phyloP scores from a whole-genome alignment of 2,113 vertebrate species.

The Speoplatyrhinus poulsoni region DNA sequence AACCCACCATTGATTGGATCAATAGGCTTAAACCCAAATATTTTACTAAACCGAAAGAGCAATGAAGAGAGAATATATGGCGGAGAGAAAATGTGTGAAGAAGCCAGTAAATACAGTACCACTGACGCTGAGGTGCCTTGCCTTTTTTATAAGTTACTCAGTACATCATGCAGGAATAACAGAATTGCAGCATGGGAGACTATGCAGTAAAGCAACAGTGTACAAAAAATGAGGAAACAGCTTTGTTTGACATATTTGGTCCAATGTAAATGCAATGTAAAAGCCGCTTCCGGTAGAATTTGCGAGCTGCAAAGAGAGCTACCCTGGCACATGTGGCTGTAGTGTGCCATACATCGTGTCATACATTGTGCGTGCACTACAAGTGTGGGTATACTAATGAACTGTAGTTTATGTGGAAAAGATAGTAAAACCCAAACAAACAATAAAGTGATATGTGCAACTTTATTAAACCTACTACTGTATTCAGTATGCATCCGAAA shows the following conservation, averaged over 20 bases:
- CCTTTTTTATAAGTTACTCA: conserved; percentile 24
- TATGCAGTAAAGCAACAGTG: conserved; percentile 2
- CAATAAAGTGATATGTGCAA: no score
- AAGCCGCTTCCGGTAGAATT: no score
- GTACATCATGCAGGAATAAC: conserved; percentile 15
- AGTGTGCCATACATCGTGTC: neutral
- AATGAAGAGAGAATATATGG: conserved; percentile 28
- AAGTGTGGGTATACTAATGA: no score
- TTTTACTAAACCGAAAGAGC: conserved; percentile 42
- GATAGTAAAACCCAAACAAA: no score
- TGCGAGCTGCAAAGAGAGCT: no score
- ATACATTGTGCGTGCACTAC: no score
- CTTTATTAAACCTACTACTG: no score
- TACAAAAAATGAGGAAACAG: conserved; percentile 1
- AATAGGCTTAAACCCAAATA: conserved; percentile 44
- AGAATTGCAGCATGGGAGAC: neutral
- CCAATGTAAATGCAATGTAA: conserved; percentile 10
- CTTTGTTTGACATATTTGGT: conserved; percentile 8
- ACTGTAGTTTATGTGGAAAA: no score
- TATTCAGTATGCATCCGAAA: no score
- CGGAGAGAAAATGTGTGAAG: neutral
- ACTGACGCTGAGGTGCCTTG: conserved; percentile 22
- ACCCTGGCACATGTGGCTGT: no score
- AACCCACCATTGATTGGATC: conserved; percentile 29
- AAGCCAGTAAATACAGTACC: conserved; percentile 26